Conservation (phyloP, 2,113 vertebrate species). For the Apus apus region DNA sequence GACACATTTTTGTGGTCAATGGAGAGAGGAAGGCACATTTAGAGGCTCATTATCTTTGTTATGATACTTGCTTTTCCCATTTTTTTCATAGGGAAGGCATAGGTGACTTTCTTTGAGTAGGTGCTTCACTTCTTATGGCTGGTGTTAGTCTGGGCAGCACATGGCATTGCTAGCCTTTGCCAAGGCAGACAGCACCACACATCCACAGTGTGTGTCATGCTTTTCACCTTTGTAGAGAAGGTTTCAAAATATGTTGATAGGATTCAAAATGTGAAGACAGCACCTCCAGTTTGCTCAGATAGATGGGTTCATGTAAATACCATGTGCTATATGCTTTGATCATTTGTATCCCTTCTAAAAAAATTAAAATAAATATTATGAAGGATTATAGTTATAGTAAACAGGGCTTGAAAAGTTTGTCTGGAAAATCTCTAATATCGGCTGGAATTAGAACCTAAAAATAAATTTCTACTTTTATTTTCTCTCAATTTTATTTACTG, state of each 20-base stretch:
- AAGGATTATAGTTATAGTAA: neutral
- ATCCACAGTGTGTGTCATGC: neutral
- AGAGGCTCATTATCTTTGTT: neutral
- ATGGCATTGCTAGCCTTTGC: neutral
- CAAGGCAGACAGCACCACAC: rapidly evolving
- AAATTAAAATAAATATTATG: neutral
- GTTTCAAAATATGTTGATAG: slow-evolving; percentile 4
- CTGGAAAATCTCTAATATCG: neutral
- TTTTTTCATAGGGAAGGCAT: neutral
- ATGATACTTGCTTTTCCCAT: neutral
- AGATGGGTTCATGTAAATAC: slow-evolving; percentile 28
- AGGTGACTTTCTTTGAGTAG: neutral
- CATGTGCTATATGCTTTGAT: neutral
- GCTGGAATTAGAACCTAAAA: neutral
- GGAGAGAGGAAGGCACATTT: neutral
- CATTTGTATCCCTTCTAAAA: neutral
- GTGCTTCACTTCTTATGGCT: rapidly evolving
- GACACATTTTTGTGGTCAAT: neutral
- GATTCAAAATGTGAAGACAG: slow-evolving; percentile 15
- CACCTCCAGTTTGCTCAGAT: neutral
- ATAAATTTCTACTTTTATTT: neutral
- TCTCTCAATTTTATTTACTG: neutral
- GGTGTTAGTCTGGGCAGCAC: rapidly evolving
- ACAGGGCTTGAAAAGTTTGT: neutral
- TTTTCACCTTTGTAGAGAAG: neutral